Base-by-base conservation (phyloP, 1,140 invertebrate species). In the Cyclargus thomasi region DNA sequence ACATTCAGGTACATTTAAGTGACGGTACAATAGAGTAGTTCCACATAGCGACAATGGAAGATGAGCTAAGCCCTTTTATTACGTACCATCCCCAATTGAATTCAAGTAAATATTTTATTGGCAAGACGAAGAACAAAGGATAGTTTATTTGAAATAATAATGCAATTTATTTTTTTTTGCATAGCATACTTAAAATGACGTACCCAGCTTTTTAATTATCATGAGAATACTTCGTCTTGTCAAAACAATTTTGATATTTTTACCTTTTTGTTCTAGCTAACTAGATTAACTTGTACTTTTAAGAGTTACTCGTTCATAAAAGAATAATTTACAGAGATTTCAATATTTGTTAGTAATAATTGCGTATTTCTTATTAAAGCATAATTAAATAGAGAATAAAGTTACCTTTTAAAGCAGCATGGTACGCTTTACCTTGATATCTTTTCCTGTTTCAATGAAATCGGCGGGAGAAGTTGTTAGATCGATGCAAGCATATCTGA, bases 381-480 rank as follows among this genome's bases (percentile, higher is more conserved):
- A 39, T 47, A 64, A 18, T 39, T 39, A 64, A 64, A 36, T 39
- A 64, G 36, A 18, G 18, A 17, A 64, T 64, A 64, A 64, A 18
- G 18, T 64, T 47, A 55, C 17, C 22, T 23, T 65, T 80, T 82
- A 78, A 75, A 74, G 81, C 83, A 81, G 86, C 86, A 89, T 89
- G 86, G 74, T 66, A 74, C 74, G 85, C 83, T 87, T 88, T 72
- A 77, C 65, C 75, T 76, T 76, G 77, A 82, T 80, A 75, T 83
- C 77, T 82, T 74, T 70, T 78, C 77, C 73, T 77, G 63, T 74
- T 79, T 76, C 74, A 74, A 76, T 75, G 73, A 77, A 69, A 70
- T 67, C 76, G 74, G 75, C 73, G 67, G 64, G 66, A 71, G 63
- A 71, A 68, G 63, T 62, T n/a, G 17, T 17, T 57, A 55, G 53